These are phyloP conservation scores for Orchesellides sinensis DNA, from an alignment of 2,888 invertebrate genomes.

Conservation along the genomic window DNA sequence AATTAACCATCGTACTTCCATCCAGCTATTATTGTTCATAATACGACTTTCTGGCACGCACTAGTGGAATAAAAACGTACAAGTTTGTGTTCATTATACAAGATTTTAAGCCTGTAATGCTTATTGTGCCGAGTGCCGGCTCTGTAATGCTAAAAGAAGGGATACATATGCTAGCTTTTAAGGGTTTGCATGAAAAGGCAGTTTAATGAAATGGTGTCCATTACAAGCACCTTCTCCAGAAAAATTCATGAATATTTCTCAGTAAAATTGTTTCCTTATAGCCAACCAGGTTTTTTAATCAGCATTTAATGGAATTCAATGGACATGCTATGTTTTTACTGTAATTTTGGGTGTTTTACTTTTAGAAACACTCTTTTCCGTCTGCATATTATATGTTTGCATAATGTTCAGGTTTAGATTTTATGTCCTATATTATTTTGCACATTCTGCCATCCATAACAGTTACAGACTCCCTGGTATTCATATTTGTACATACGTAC, in stretches of 20 bases:
- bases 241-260: conserved; percentile 45
- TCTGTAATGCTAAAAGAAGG: too few relatives aligned
- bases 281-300: conserved; percentile 56
- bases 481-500: too few relatives aligned
- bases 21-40: conserved; percentile 36
- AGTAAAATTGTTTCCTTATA: neutral
- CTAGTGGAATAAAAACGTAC: neutral
- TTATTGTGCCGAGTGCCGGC: neutral
- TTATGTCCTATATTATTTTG: too few relatives aligned
- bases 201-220: conserved; percentile 23
- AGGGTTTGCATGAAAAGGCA: conserved; percentile 20
- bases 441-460: too few relatives aligned
- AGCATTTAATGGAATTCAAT: conserved; percentile 39
- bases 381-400: too few relatives aligned
- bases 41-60: conserved; percentile 57
- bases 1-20: conserved; percentile 53
- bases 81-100: too few relatives aligned
- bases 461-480: too few relatives aligned
- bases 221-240: conserved; percentile 31
- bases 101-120: too few relatives aligned
- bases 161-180: neutral
- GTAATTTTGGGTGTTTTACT: neutral
- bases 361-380: neutral
- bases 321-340: conserved; percentile 29
- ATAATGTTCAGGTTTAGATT: too few relatives aligned